Conservation (phyloP, 2,888 invertebrate genomes). For the Buathra laborator region DNA sequence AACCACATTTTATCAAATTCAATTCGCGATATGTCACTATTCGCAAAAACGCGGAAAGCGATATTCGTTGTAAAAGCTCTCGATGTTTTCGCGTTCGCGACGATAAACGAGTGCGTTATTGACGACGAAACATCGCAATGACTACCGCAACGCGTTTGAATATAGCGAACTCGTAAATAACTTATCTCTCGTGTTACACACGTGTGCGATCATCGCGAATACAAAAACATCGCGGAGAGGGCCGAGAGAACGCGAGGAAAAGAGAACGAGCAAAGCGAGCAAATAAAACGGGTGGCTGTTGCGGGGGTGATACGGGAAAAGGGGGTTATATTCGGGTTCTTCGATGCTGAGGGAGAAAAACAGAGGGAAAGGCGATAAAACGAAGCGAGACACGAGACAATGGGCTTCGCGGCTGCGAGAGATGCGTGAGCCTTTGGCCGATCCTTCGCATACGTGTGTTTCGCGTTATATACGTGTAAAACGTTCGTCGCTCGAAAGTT, state of each 20-base stretch:
- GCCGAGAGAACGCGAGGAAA: background rate
- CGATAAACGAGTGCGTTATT: background rate
- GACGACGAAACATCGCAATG: background rate
- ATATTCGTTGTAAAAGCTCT: no score
- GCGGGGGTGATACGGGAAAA: conserved; percentile 1
- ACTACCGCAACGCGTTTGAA: background rate
- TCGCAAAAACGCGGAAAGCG: no score
- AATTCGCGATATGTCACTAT: background rate
- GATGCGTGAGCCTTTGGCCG: conserved; percentile 50
- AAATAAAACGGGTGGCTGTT: background rate
- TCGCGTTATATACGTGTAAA: conserved; percentile 56
- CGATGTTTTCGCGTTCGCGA: no score
- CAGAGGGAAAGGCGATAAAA: conserved; percentile 23
- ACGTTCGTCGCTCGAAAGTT: conserved; percentile 6
- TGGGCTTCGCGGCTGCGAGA: conserved; percentile 52
- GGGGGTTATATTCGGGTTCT: background rate
- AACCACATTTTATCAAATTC: background rate
- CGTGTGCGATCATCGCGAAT: conserved; percentile 63
- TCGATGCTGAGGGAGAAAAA: background rate
- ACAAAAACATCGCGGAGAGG: conserved; percentile 36
- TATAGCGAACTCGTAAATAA: conserved; percentile 62
- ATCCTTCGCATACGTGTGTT: conserved; percentile 62
- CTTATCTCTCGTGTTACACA: conserved; percentile 69
- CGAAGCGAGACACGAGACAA: conserved; percentile 54
- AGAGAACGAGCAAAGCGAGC: background rate